Evolutionary conservation across 2,113 vertebrate species (phyloP).

Genomic region (Tragelaphus scriptus): DNA sequence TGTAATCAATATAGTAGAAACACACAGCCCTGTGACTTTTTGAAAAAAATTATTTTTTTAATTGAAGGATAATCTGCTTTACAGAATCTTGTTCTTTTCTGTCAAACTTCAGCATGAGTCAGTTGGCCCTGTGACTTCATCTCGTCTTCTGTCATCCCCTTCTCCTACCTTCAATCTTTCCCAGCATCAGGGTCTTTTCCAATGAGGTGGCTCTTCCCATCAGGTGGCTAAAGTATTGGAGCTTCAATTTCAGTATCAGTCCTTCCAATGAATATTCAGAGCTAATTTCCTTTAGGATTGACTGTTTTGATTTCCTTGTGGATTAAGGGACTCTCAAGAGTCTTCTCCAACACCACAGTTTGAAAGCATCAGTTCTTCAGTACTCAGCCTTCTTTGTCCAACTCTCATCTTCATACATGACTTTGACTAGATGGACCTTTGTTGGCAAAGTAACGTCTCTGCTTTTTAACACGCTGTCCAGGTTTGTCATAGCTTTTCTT

Average conservation of each 20-base stretch:
- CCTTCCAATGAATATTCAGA: not conserved
- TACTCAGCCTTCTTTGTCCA: not conserved
- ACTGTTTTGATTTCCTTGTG: not conserved
- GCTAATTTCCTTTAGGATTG: not conserved
- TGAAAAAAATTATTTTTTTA: not conserved
- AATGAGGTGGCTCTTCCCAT: not conserved
- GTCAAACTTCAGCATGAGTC: not conserved
- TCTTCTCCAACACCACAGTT: not conserved
- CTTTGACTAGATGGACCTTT: not conserved
- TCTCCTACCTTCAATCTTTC: not conserved
- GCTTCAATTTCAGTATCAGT: not conserved
- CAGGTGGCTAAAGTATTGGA: not conserved
- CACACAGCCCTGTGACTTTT: not conserved
- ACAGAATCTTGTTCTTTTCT: not conserved
- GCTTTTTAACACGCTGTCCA: not conserved
- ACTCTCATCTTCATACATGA: not conserved
- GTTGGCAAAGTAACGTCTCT: not conserved
- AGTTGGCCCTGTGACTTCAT: not conserved
- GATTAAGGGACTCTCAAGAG: not conserved
- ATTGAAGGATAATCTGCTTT: not conserved
- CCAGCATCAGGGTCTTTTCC: not conserved
- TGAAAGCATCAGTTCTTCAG: not conserved
- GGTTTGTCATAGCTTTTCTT: not conserved
- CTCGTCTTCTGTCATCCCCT: fast-evolving
- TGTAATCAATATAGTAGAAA: not conserved